Percentiles rank a stretch among this genome's conserved stretches.
Conservation (phyloP, 2,888 invertebrate species). For the Ceriagrion tenellum region DNA sequence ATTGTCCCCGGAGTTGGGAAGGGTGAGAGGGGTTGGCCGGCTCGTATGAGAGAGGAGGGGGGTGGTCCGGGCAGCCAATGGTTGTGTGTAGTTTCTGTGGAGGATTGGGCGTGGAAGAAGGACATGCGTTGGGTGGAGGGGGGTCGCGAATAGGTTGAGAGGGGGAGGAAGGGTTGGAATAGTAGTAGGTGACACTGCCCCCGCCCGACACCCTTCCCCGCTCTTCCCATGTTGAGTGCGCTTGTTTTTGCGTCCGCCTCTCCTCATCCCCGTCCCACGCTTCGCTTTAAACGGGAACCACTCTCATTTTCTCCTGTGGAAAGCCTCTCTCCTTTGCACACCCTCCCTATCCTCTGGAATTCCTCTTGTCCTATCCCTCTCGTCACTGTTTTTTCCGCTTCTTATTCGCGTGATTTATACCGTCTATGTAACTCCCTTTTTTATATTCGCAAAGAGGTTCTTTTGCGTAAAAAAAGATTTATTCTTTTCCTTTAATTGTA, state of each 20-base stretch:
- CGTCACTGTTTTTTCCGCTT: not conserved
- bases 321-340: not conserved
- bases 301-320: slow-evolving; percentile 42
- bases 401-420: not conserved
- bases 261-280: not conserved
- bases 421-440: not conserved
- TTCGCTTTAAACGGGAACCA: slow-evolving; percentile 32
- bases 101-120: not conserved
- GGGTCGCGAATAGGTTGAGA: not conserved
- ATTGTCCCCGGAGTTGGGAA: slow-evolving; percentile 53
- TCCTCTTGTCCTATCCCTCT: not conserved
- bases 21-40: not conserved
- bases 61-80: not conserved
- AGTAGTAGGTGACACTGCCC: not conserved
- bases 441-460: not conserved
- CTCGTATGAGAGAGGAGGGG: not conserved
- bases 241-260: slow-evolving; percentile 2
- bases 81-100: slow-evolving; percentile 45
- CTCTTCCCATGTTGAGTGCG: not conserved
- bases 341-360: slow-evolving; percentile 10
- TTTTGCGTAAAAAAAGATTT: not conserved
- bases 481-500: not conserved
- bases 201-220: not conserved
- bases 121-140: not conserved
- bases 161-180: slow-evolving; percentile 28